phyloP scores from a whole-genome alignment of 2,888 invertebrate species.

The Torymus texanus region DNA sequence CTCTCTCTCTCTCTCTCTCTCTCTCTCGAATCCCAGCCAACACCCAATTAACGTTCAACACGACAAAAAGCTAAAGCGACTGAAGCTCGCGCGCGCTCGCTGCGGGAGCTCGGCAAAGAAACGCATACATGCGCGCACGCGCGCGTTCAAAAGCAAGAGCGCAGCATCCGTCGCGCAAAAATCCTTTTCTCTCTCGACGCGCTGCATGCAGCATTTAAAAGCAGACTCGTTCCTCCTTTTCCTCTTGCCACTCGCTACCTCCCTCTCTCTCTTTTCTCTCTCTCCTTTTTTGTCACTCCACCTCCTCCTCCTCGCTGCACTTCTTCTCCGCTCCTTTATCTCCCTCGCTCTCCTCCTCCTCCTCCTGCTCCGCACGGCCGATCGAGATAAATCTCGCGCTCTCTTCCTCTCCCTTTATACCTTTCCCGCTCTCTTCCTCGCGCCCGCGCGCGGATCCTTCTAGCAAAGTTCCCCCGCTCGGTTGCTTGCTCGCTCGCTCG shows the following conservation, averaged over 20 bases:
- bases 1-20: no score
- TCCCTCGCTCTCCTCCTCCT: not conserved
- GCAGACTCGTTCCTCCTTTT: not conserved
- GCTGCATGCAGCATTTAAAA: not conserved
- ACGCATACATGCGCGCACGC: no score
- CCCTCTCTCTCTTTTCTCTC: not conserved
- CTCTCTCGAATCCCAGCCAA: no score
- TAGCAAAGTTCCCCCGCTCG: not conserved
- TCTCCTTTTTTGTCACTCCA: not conserved
- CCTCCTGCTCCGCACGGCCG: not conserved
- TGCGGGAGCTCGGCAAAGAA: no score
- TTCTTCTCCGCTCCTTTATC: not conserved
- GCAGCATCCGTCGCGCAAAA: no score
- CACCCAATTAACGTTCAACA: no score
- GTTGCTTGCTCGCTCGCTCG: no score
- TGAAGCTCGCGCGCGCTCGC: no score
- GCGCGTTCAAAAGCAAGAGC: no score
- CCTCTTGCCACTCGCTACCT: conserved; percentile 17
- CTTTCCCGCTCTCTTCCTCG: not conserved
- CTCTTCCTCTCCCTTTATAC: not conserved
- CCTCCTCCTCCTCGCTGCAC: not conserved
- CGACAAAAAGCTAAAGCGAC: no score
- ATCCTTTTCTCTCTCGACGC: not conserved
- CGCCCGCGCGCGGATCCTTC: conserved; percentile 20
- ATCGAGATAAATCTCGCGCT: not conserved